These are phyloP conservation scores for Ictidomys tridecemlineatus DNA, from an alignment of 2,113 vertebrate species.

Conservation along the genomic window DNA sequence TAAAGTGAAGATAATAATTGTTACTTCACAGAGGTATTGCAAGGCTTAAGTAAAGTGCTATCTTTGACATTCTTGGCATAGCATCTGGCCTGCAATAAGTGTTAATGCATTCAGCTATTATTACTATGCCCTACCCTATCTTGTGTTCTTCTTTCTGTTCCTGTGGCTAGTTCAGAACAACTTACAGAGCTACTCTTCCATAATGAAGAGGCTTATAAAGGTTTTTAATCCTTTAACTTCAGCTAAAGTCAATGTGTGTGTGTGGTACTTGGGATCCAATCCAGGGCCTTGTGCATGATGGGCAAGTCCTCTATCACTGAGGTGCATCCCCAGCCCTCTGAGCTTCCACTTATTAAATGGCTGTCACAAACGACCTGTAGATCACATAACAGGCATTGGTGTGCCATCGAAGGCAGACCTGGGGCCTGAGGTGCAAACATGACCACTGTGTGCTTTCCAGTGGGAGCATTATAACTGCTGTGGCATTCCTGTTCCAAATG, in stretches of 20 bases:
- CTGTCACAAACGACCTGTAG: not conserved
- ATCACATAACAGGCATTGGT: not conserved
- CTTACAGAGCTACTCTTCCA: not conserved
- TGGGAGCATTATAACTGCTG: not conserved
- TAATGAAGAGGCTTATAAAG: not conserved
- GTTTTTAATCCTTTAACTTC: slow-evolving; percentile 26
- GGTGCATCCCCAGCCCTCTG: too few species aligned
- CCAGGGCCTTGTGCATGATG: too few species aligned
- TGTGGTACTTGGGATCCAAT: too few species aligned
- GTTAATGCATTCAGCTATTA: not conserved
- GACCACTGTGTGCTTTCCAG: not conserved
- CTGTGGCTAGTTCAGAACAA: not conserved
- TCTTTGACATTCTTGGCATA: not conserved
- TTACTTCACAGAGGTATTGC: not conserved
- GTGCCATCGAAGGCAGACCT: not conserved
- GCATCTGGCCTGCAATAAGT: too few species aligned
- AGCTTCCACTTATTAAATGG: not conserved
- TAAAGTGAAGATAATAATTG: not conserved
- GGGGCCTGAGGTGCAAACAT: not conserved
- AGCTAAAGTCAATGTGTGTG: not conserved
- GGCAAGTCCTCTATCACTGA: too few species aligned
- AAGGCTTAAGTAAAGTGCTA: not conserved
- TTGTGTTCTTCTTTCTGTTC: not conserved
- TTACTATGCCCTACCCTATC: not conserved
- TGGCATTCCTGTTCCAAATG: not conserved